Conservation (phyloP, 2,113 vertebrate species). For the Bos javanicus region DNA sequence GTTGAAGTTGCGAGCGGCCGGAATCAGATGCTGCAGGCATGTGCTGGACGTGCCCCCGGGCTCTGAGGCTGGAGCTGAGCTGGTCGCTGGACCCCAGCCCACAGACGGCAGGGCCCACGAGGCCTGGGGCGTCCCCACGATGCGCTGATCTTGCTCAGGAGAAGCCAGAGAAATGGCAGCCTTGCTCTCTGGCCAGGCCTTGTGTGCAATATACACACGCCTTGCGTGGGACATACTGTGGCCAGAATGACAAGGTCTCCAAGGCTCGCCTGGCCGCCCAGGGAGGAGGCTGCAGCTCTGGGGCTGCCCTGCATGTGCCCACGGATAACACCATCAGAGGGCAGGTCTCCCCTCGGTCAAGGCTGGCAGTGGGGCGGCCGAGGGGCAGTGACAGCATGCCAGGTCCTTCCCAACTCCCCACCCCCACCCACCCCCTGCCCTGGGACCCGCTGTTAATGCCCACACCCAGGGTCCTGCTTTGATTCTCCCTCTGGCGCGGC, state of each 20-base stretch:
- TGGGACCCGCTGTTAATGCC: fast-evolving
- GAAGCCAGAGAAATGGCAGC: neutral
- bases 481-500: fast-evolving
- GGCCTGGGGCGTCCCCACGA: neutral
- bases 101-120: neutral
- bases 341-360: neutral
- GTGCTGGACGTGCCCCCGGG: fast-evolving
- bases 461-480: neutral
- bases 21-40: neutral
- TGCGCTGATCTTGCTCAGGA: neutral
- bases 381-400: neutral
- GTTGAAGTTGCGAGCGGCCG: neutral
- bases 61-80: neutral
- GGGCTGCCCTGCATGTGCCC: neutral
- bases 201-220: no score
- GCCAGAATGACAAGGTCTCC: neutral
- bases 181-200: neutral
- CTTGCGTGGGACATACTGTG: neutral
- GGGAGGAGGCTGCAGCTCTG: neutral
- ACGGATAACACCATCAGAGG: neutral
- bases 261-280: fast-evolving
- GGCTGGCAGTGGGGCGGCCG: neutral
- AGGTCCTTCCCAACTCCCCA: neutral
- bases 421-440: no score
- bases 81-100: neutral